phyloP scores from a whole-genome alignment of 2,797 vertebrate species.

The Pangasius krempfi region DNA sequence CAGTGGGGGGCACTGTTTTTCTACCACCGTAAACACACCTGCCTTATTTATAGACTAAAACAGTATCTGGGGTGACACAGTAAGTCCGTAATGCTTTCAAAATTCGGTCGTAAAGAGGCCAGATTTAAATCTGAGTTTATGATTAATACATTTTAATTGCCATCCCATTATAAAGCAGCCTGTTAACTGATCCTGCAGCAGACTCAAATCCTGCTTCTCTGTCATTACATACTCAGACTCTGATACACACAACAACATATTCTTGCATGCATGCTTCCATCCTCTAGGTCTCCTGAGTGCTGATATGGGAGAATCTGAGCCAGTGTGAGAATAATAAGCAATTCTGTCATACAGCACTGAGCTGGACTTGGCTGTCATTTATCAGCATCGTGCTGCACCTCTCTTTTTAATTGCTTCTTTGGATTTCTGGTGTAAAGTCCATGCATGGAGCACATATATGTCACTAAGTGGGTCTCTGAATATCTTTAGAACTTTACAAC shows the following conservation, averaged over 20 bases:
- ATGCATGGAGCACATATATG: slow-evolving; percentile 15
- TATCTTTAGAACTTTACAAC: slow-evolving; percentile 18
- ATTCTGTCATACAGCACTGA: neutral
- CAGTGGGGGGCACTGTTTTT: slow-evolving; percentile 73
- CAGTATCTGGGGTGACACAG: neutral
- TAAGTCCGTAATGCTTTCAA: slow-evolving; percentile 30
- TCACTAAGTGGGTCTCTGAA: slow-evolving; percentile 6
- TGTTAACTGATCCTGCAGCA: slow-evolving; percentile 25
- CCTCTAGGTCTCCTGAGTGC: slow-evolving; percentile 8
- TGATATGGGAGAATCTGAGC: slow-evolving; percentile 4
- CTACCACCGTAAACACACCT: slow-evolving; percentile 55
- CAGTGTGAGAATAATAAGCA: neutral
- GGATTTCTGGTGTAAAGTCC: neutral
- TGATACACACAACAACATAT: neutral
- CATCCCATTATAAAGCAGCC: slow-evolving; percentile 68
- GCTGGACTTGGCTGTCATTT: neutral
- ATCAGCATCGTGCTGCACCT: neutral
- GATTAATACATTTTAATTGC: slow-evolving; percentile 73
- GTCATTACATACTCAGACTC: neutral
- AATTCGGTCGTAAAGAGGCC: slow-evolving; percentile 43
- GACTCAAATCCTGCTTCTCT: neutral
- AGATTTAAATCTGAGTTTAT: slow-evolving; percentile 65
- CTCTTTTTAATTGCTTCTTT: neutral
- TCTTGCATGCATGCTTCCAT: slow-evolving; percentile 3
- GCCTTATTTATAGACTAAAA: slow-evolving; percentile 17